Conservation (phyloP, 2,797 vertebrate genomes). For the Sebastes steindachneri region DNA sequence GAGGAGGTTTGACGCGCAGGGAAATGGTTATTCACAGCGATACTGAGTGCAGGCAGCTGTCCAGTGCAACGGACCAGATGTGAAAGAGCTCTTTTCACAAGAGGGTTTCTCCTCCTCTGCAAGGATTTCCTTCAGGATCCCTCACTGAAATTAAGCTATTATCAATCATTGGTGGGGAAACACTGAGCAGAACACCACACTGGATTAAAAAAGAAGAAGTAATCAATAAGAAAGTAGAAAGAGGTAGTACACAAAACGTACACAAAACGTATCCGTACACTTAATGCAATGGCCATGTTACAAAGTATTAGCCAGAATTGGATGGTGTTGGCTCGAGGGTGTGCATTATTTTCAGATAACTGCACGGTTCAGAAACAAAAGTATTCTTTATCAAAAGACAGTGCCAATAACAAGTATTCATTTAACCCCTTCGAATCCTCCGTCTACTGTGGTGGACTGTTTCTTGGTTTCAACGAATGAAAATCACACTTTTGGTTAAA, state of each 20-base stretch:
- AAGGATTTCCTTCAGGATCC: conserved; percentile 55
- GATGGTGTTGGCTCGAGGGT: no score
- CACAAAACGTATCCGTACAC: not conserved
- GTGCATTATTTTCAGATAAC: no score
- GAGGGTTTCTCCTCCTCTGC: conserved; percentile 73
- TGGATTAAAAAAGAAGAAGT: not conserved
- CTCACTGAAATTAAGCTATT: conserved; percentile 35
- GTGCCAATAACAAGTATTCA: not conserved
- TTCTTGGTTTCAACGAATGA: not conserved
- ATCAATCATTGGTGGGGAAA: conserved; percentile 42
- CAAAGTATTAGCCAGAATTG: no score
- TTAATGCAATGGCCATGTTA: not conserved
- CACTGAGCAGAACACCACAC: conserved; percentile 17
- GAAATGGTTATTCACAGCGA: conserved; percentile 11
- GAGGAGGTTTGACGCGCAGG: conserved; percentile 6
- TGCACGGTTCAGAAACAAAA: not conserved
- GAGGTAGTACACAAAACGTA: not conserved
- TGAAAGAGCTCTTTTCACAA: conserved; percentile 85
- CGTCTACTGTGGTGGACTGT: not conserved
- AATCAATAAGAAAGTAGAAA: not conserved
- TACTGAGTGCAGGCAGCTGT: conserved; percentile 41
- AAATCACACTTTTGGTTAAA: not conserved
- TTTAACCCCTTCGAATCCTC: not conserved
- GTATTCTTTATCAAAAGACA: not conserved
- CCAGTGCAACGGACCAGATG: conserved; percentile 80